Evolutionary conservation across 2,888 invertebrate species (phyloP), one percentile per base, ranked within the genome.

Genomic region (Kryphioiulus occultus): DNA sequence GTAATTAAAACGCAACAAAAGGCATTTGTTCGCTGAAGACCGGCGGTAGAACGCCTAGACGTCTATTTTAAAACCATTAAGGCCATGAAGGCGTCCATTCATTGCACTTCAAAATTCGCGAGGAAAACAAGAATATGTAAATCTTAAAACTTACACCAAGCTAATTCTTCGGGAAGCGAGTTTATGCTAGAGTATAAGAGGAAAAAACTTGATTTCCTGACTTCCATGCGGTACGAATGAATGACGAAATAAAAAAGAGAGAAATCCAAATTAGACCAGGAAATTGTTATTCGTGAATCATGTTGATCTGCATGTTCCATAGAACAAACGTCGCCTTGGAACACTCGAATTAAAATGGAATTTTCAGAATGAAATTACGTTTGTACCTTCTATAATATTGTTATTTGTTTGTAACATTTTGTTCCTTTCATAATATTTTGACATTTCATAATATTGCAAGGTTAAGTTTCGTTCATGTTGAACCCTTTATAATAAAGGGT

Each of bases 51-150:
- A 78, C 15, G 12, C 26, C 30, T 30, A 78, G 30, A 78, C 26
- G 78, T 78, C 78, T 78, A 78, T 78, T 78, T 78, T 78, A 30
- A 78, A 78, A 78, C 78, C 78, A 30, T 78, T 78, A 30, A 15
- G 15, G 5, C 26, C 78, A 30, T 78, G 9, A 78, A 78, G 78
- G 78, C 78, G 30, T 30, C 78, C 78, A 78, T 78, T 78, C 30
- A 78, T 15, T 12, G 78, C 78, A 15, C 78, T 78, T 22, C 15
- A 30, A 78, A 30, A 78, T 78, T 26, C 30, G 22, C 15, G 17
- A 10, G 30, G 15, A 30, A 78, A 30, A 78, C 68, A 68, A 26
- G 68, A 26, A 26, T 68, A 68, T 68, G 22, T 2, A 68, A 26
- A 68, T 26, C 7, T 10, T 15, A 22, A 68, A 26, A 12, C 68